Evolutionary conservation across 2,888 invertebrate genomes (phyloP), one percentile per base, ranked within the genome.

Genomic region (Litoditis marina): DNA sequence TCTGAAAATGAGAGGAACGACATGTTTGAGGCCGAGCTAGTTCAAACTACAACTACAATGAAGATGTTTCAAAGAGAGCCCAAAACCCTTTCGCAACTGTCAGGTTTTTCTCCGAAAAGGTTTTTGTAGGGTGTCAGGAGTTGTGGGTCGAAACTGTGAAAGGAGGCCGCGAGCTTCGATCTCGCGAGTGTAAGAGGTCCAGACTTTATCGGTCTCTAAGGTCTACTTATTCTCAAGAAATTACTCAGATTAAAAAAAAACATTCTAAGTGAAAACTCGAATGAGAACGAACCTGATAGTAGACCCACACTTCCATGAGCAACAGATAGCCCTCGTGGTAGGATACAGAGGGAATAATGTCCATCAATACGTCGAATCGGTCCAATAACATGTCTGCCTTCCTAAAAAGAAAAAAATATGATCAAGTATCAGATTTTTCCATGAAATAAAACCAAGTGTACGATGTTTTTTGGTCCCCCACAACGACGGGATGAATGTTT

Each of bases 291-390:
- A 61, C 61, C 54, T 61, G 61, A 28, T 55, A 61, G 34, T 55
- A 61, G 42, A 34, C 25, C 61, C 61, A 61, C 5, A 61, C n/a
- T 46, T 61, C 61, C 19, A 47, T 28, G 19, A 61, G 36, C 22
- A 61, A 13, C 16, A 61, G 49, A 31, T 31, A 61, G 16, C 47
- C 61, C 47, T 61, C 55, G 47, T 61, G 50, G 22, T 30, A 28
- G 2, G 55, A 50, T 22, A 61, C 32, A 25, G 42, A 28, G 1
- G 61, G 61, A 13, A 61, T 36, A 13, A 61, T 55, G 28, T 61
- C 61, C 31, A 61, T 11, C 25, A 55, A 47, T 1, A 32, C 25
- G 8, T 61, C 61, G 22, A 49, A 61, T 19, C 36, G 39, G 22
- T 54, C 27, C 8, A 55, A 50, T 16, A 61, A 34, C n/a, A 61